Conservation (phyloP, 92 coral and sea anemone species). For the Virgularia gustaviana region DNA sequence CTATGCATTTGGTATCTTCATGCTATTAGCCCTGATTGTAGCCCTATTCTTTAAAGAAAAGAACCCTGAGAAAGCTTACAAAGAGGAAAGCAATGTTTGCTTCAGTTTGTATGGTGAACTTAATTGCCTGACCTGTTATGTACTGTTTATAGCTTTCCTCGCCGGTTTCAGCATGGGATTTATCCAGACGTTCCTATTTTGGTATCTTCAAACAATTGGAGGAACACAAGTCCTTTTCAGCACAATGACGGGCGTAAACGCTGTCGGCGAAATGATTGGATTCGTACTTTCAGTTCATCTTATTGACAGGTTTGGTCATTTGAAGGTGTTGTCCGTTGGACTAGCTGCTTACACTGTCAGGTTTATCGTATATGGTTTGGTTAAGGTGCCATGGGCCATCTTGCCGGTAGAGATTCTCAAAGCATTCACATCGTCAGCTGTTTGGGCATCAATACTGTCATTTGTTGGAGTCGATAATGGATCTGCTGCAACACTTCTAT, state of each 20-base stretch:
- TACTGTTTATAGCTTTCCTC: slow-evolving; percentile 3
- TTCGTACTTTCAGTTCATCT: slow-evolving; percentile 27
- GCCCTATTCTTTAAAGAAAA: slow-evolving; percentile 19
- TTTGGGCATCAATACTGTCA: slow-evolving; percentile 28
- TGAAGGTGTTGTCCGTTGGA: slow-evolving; percentile 17
- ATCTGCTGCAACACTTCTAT: background rate
- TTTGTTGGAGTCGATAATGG: background rate
- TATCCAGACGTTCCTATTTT: slow-evolving; percentile 32
- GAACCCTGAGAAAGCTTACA: background rate
- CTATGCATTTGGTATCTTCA: slow-evolving; percentile 29
- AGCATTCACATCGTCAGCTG: slow-evolving; percentile 33
- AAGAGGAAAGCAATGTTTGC: background rate
- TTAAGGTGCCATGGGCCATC: slow-evolving; percentile 17
- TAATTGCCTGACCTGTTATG: slow-evolving; percentile 15
- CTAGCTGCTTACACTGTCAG: slow-evolving; percentile 19
- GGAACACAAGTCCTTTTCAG: slow-evolving; percentile 30
- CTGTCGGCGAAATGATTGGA: slow-evolving; percentile 34
- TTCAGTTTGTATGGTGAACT: background rate
- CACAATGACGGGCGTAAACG: slow-evolving; percentile 22
- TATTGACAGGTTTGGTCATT: slow-evolving; percentile 23
- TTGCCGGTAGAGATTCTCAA: slow-evolving; percentile 23
- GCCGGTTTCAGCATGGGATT: slow-evolving; percentile 36
- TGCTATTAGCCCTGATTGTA: slow-evolving; percentile 2
- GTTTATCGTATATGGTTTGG: slow-evolving; percentile 10
- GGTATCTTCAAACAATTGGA: slow-evolving; percentile 25